These are phyloP conservation scores for Malurus alboscapulatus DNA, from an alignment of 2,113 vertebrate genomes.

Conservation along the genomic window DNA sequence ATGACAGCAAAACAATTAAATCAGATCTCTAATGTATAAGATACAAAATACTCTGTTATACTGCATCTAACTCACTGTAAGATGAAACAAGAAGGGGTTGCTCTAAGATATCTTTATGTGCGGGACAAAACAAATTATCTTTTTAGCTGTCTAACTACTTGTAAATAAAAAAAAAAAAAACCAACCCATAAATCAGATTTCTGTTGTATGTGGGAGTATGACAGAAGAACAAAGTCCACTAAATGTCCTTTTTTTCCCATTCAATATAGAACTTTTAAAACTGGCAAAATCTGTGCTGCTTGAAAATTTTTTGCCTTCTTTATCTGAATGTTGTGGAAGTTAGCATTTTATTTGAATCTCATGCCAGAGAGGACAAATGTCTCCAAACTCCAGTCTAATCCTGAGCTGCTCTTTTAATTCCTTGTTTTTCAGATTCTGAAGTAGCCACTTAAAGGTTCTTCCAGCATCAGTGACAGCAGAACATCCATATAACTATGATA, in stretches of 20 bases:
- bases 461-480: background rate
- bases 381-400: background rate
- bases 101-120: background rate
- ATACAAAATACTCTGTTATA: background rate
- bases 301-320: background rate
- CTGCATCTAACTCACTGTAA: background rate
- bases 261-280: background rate
- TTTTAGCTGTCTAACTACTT: background rate
- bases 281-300: background rate
- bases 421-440: background rate
- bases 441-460: background rate
- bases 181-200: background rate
- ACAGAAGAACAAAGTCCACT: background rate
- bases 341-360: background rate
- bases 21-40: background rate
- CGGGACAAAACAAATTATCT: background rate
- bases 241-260: background rate
- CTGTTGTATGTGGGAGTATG: background rate
- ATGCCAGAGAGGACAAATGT: background rate
- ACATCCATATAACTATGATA: background rate
- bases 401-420: background rate
- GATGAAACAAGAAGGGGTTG: background rate
- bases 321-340: background rate
- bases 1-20: background rate
- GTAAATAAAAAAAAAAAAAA: background rate